A percentile compares a stretch with the other conserved stretches of the same genome.
Evolutionary conservation across 2,113 vertebrate species (phyloP).

Genomic region (Boleophthalmus pectinirostris): DNA sequence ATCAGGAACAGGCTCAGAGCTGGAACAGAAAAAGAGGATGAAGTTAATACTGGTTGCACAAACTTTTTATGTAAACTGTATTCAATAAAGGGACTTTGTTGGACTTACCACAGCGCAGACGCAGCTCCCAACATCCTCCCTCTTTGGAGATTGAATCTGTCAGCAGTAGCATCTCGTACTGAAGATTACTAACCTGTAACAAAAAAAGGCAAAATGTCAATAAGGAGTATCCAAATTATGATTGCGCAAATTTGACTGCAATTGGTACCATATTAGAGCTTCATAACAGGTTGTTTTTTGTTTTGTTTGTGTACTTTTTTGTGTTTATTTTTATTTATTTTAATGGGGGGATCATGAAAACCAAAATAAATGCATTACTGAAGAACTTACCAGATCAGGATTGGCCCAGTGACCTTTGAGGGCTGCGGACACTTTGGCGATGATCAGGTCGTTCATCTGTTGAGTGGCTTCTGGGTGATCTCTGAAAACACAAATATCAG

Average conservation of each 20-base stretch:
- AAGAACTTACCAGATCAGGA: slow-evolving; percentile 88
- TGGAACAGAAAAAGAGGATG: slow-evolving; percentile 44
- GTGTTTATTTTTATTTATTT: too few species aligned
- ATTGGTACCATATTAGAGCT: background rate
- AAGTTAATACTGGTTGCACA: background rate
- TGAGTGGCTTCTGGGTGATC: slow-evolving; percentile 98
- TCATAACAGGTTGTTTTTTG: too few species aligned
- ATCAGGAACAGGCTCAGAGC: slow-evolving; percentile 97
- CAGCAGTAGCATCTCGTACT: slow-evolving; percentile 96
- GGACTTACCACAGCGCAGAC: slow-evolving; percentile 92
- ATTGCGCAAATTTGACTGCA: background rate
- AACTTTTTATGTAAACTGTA: background rate
- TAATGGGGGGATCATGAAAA: too few species aligned
- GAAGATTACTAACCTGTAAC: slow-evolving; percentile 93
- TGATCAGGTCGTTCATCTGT: slow-evolving; percentile 98
- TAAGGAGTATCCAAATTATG: background rate
- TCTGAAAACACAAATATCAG: slow-evolving; percentile 64
- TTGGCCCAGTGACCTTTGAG: slow-evolving; percentile 98
- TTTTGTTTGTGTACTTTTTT: too few species aligned
- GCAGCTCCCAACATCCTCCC: slow-evolving; percentile 96
- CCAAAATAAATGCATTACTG: too few species aligned
- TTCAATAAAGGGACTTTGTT: background rate
- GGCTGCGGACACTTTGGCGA: slow-evolving; percentile 93
- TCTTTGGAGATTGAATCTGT: slow-evolving; percentile 98
- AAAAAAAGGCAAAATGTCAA: slow-evolving; percentile 1